Evolutionary conservation across 1,140 invertebrate species (phyloP), one percentile per base, ranked within the genome.

Genomic region (Tetragonula clypearis): DNA sequence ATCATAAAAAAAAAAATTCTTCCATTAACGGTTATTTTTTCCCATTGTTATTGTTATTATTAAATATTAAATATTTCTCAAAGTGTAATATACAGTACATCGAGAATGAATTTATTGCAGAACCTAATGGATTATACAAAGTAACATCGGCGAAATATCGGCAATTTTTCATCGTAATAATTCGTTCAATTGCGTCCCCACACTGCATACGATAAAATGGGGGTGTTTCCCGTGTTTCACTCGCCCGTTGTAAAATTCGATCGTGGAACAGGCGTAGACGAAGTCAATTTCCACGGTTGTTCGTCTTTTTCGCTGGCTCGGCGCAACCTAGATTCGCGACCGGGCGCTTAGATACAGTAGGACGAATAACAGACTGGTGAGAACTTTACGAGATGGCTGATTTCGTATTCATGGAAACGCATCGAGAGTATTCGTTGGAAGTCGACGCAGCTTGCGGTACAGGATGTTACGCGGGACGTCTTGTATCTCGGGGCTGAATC

Each of bases 361-460:
- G 69, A 41, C 65, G 23, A 83, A 76, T 82, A 86, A 80, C 85
- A 87, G 88, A 82, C 76, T 83, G 88, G 41, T 49, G 41, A 49
- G 65, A 89, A 89, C 84, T 88, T 62, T 84, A 83, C 80, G 72
- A 81, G 60, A 77, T 79, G 66, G 71, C 85, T 91, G 84, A 92
- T 91, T 87, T 53, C 68, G 89, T 91, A 92, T 92, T 92, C 91
- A 91, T 91, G 89, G 82, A 86, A 91, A 91, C 41, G 85, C 91
- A 87, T 82, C 82, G 84, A 66, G 82, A 73, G 84, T 77, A 88
- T 88, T 89, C 79, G 75, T 65, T 80, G 69, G 80, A 85, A 85
- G 79, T 81, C 80, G 72, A 82, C 80, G 84, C 80, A 81, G 75
- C 71, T 82, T 89, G 84, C 56, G 79, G 77, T 41, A 30, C n/a